phyloP scores from a whole-genome alignment of 2,797 vertebrate species.

The Clangula hyemalis region DNA sequence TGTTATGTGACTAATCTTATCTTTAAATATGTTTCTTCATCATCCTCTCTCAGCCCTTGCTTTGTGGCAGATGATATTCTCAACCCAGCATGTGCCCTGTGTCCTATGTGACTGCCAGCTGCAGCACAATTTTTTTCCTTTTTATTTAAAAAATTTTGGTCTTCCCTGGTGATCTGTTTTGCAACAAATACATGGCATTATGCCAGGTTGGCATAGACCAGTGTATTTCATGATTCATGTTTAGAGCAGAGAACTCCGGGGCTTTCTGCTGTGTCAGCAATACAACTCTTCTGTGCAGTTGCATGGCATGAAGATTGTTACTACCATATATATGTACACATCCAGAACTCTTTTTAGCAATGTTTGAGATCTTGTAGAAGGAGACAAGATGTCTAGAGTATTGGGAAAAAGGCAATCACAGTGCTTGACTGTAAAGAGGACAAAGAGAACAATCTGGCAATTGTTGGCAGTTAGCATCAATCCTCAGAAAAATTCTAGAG shows the following conservation, averaged over 20 bases:
- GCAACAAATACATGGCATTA: neutral
- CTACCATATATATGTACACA: neutral
- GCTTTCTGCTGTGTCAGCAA: neutral
- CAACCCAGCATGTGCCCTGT: neutral
- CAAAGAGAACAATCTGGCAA: conserved; percentile 1
- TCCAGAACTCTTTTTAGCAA: neutral
- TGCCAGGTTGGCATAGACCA: neutral
- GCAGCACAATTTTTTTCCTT: neutral
- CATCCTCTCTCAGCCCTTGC: rapidly evolving
- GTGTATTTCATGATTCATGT: neutral
- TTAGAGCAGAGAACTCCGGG: neutral
- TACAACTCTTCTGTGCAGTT: neutral
- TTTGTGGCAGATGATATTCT: neutral
- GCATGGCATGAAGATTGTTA: neutral
- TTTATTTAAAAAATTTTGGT: conserved; percentile 11
- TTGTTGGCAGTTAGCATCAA: conserved; percentile 33
- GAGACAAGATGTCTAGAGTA: neutral
- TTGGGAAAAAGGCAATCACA: neutral
- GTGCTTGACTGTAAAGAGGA: neutral
- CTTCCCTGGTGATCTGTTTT: conserved; percentile 22
- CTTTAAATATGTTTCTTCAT: neutral
- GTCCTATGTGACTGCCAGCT: neutral
- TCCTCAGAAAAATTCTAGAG: conserved; percentile 19
- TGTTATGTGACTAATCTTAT: neutral
- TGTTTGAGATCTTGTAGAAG: neutral